phyloP scores from a whole-genome alignment of 2,888 invertebrate species.

The Epinotia bilunana region DNA sequence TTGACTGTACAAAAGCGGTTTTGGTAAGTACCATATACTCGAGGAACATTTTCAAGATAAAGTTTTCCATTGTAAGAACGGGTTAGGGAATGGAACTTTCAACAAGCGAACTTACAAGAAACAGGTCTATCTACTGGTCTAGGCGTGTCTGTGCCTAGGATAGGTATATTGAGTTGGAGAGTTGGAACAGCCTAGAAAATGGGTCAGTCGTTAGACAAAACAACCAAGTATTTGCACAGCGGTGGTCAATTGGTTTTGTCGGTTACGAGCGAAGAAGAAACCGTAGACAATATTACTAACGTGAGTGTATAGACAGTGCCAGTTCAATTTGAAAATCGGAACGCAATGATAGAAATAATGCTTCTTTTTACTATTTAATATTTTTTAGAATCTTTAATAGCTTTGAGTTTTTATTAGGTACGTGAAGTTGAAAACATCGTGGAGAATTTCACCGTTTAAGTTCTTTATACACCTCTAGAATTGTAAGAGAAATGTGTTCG shows the following conservation, averaged over 20 bases:
- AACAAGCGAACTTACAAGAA: conserved; percentile 16
- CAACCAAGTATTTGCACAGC: conserved; percentile 2
- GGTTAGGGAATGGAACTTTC: conserved; percentile 11
- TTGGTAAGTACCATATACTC: neutral
- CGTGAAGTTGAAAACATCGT: too few relatives aligned
- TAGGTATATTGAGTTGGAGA: conserved; percentile 6
- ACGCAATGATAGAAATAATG: too few relatives aligned
- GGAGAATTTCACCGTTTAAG: neutral
- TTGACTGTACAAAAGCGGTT: too few relatives aligned
- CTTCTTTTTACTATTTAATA: neutral
- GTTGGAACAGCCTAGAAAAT: conserved; percentile 27
- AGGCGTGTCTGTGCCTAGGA: conserved; percentile 5
- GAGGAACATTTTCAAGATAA: conserved; percentile 4
- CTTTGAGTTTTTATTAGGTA: neutral
- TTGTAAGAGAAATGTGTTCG: neutral
- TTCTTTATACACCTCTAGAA: neutral
- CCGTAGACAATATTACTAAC: too few relatives aligned
- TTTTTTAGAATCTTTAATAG: conserved; percentile 6
- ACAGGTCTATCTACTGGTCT: conserved; percentile 11
- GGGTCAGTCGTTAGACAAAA: conserved; percentile 23
- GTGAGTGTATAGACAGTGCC: too few relatives aligned
- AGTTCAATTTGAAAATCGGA: too few relatives aligned
- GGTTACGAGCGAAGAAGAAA: neutral
- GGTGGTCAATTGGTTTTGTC: conserved; percentile 7
- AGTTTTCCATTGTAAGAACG: conserved; percentile 4